A percentile compares a stretch with the other conserved stretches of the same genome.
Evolutionary conservation across 2,797 vertebrate species (phyloP).

Genomic region (Crenichthys baileyi): DNA sequence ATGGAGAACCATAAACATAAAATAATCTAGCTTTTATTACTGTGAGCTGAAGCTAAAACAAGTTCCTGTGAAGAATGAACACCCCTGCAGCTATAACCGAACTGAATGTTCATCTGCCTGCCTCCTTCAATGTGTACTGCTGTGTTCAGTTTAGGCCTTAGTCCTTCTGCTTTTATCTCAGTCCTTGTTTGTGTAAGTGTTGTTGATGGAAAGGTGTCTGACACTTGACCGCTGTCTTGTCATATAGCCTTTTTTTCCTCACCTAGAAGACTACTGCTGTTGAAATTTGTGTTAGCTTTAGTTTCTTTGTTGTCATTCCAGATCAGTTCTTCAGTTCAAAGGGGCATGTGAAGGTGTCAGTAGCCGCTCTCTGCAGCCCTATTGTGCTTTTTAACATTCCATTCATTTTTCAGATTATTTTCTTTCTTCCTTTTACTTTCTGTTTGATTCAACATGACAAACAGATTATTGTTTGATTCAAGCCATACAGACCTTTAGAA

Average conservation of each 20-base stretch:
- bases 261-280: constrained; percentile 50
- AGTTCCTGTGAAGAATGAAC: not conserved
- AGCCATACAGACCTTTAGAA: not conserved
- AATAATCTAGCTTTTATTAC: not conserved
- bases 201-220: constrained; percentile 53
- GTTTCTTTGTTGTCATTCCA: constrained; percentile 62
- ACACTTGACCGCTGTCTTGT: constrained; percentile 47
- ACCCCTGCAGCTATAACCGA: not conserved
- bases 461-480: not conserved
- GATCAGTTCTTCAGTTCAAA: constrained; percentile 58
- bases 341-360: constrained; percentile 2
- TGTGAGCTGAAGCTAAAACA: not conserved
- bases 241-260: constrained; percentile 37
- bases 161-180: not conserved
- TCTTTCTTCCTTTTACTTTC: not conserved
- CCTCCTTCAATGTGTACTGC: not conserved
- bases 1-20: not conserved
- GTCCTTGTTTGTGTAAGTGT: not conserved
- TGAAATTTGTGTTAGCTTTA: constrained; percentile 39
- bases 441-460: not conserved
- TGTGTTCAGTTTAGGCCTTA: not conserved
- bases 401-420: not conserved
- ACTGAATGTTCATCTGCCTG: not conserved
- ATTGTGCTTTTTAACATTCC: not conserved
- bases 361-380: not conserved